Conservation (phyloP, 2,888 invertebrate genomes). For the Halictus quadricinctus region DNA sequence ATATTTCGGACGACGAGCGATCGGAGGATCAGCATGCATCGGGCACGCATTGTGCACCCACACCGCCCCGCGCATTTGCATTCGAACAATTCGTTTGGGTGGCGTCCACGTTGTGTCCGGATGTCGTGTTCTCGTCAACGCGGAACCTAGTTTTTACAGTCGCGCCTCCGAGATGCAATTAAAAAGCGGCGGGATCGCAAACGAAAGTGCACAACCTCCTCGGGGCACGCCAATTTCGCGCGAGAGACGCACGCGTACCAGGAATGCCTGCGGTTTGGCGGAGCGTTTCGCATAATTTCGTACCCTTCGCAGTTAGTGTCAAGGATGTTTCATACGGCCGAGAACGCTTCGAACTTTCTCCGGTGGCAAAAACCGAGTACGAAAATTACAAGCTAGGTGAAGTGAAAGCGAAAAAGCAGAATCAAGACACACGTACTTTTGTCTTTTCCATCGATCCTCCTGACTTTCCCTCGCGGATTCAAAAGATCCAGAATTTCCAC, state of each 20-base stretch:
- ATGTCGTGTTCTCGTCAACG: conserved; percentile 42
- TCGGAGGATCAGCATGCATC: conserved; percentile 41
- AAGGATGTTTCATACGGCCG: neutral
- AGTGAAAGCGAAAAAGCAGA: neutral
- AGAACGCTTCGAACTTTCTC: neutral
- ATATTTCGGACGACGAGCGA: conserved; percentile 36
- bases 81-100: conserved; percentile 51
- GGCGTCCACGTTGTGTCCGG: conserved; percentile 44
- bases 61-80: conserved; percentile 50
- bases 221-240: neutral
- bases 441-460: neutral
- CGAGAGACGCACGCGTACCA: neutral
- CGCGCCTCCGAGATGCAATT: neutral
- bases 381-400: neutral
- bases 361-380: neutral
- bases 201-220: neutral
- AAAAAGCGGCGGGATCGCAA: neutral
- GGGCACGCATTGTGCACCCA: conserved; percentile 40
- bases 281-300: neutral
- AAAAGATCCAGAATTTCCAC: too few relatives aligned
- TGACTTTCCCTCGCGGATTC: neutral
- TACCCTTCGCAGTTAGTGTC: neutral
- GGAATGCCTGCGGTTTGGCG: neutral
- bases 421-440: neutral
- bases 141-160: conserved; percentile 7